Evolutionary conservation across 1,140 invertebrate genomes (phyloP), one percentile per base, ranked within the genome.

Genomic region (Drosophila erecta): DNA sequence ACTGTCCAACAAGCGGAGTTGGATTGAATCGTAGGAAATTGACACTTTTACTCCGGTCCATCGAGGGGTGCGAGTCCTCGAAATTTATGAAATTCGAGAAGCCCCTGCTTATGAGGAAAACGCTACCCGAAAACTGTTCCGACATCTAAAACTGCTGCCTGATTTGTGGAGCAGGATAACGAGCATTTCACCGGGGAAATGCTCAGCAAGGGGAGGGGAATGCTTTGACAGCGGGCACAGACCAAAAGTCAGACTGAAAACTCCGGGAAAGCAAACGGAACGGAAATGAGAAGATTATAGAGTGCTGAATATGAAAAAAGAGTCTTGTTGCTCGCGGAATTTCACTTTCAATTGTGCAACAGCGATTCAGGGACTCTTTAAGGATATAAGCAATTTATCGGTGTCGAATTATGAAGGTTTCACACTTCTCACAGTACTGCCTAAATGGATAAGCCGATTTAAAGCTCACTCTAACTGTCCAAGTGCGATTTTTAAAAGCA

Each of bases 151-250:
- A 67, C 66, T 77, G 79, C 46, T 51, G 40, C 24, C 8, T 56
- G 54, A 58, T 55, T 55, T 58, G 55, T 59, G 76, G 55, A 33
- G 59, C 64, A 65, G 59, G 64, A 67, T 67, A 67, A 67, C 64
- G 64, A 65, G 64, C 46, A 46, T 53, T 15, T 50, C 4, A 3
- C n/a, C 27, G 20, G 20, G 43, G 11, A 35, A 37, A n/a, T 4
- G 56, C 24, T 20, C 10, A 30, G 14, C 3, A 0, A 14, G 49
- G 58, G 60, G 46, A 44, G 58, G 38, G 51, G 56, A 61, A 37
- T 87, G 81, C 83, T 87, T 79, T 86, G 83, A 87, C 81, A 87
- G 70, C 50, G 24, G 79, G 66, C 81, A 81, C 83, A 87, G 65
- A 70, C 72, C 70, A 62, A 79, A 59, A 66, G 51, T 56, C 54